Base-by-base conservation (phyloP, 2,888 invertebrate species). In the Clistopyga incitator region DNA sequence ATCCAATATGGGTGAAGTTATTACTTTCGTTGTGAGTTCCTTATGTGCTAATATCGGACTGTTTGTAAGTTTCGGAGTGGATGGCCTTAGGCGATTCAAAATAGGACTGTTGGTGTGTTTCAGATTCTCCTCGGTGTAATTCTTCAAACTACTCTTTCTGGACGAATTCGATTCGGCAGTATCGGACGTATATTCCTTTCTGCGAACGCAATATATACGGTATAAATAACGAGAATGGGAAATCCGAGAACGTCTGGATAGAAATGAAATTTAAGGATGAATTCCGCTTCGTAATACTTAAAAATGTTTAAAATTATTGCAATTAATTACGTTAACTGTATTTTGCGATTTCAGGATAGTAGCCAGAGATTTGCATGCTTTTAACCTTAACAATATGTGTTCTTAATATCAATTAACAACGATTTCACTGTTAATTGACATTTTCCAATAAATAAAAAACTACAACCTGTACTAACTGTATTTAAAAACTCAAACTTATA, bases 31-130 rank as follows among this genome's bases (percentile, higher is more conserved):
- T 82, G 85, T 68, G 2, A 88, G 72, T 67, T 88, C 87, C 75
- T 90, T 91, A 71, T 91, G 89, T 10, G 85, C 84, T 82, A 90
- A 84, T 72, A 91, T 91, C 78, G 91, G 91, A 87, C 91, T 91
- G 78, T 89, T 91, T 8, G 90, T 91, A 80, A 91, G 86, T 86
- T 91, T 91, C 68, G 90, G 88, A 50, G 89, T 90, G 67, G 89
- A 83, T 68, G 90, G 87, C 75, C 87, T 88, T 45, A 91, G 71
- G 47, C 88, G 89, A 82, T 83, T 89, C 64, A 90, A 85, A 74
- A 90, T 86, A 54, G 91, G 91, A 88, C 90, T 91, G 74, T 89
- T 90, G n/a, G 89, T 89, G 67, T 90, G 90, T 61, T 89, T 89
- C 20, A 87, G 72, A 65, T 85, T 87, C 8, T 90, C 90, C 3